phyloP scores from a whole-genome alignment of 2,797 vertebrate species.

The Xenentodon cancila region DNA sequence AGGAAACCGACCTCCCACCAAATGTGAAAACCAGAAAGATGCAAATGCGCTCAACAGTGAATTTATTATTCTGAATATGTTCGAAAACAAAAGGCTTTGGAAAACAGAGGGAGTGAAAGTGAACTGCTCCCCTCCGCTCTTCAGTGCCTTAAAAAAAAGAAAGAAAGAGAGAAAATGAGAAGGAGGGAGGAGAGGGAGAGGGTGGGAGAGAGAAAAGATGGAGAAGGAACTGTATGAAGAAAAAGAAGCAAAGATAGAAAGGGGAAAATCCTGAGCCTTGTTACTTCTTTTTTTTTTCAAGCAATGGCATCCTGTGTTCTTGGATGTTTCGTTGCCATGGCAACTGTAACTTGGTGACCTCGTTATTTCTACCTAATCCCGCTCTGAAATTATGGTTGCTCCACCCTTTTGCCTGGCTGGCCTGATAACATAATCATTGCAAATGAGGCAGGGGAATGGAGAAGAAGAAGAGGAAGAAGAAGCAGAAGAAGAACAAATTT shows the following conservation, averaged over 20 bases:
- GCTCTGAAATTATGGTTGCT: slow-evolving; percentile 99
- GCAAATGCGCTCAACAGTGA: slow-evolving; percentile 70
- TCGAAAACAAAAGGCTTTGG: slow-evolving; percentile 69
- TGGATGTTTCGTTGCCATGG: slow-evolving; percentile 98
- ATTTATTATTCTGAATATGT: slow-evolving; percentile 77
- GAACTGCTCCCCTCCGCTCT: slow-evolving; percentile 66
- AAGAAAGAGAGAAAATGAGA: slow-evolving; percentile 16
- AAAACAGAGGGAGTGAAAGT: slow-evolving; percentile 69
- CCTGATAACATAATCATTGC: slow-evolving; percentile 99
- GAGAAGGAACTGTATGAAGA: slow-evolving; percentile 37
- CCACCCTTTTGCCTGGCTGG: slow-evolving; percentile 99
- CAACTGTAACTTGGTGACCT: slow-evolving; percentile 99
- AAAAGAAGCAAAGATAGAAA: slow-evolving; percentile 35
- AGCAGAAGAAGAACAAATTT: slow-evolving; percentile 34
- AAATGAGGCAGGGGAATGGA: slow-evolving; percentile 90
- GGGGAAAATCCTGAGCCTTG: slow-evolving; percentile 64
- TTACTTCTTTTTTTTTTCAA: slow-evolving; percentile 76
- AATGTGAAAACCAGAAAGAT: slow-evolving; percentile 75
- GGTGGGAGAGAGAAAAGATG: slow-evolving; percentile 24
- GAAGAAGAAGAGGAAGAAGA: slow-evolving; percentile 28
- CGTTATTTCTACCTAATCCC: slow-evolving; percentile 99
- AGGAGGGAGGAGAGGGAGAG: slow-evolving; percentile 27
- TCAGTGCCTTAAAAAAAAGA: slow-evolving; percentile 31
- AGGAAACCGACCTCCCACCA: slow-evolving; percentile 67
- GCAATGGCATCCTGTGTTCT: slow-evolving; percentile 98